Evolutionary conservation across 1,140 invertebrate species (phyloP).

Genomic region (Cherax quadricarinatus): DNA sequence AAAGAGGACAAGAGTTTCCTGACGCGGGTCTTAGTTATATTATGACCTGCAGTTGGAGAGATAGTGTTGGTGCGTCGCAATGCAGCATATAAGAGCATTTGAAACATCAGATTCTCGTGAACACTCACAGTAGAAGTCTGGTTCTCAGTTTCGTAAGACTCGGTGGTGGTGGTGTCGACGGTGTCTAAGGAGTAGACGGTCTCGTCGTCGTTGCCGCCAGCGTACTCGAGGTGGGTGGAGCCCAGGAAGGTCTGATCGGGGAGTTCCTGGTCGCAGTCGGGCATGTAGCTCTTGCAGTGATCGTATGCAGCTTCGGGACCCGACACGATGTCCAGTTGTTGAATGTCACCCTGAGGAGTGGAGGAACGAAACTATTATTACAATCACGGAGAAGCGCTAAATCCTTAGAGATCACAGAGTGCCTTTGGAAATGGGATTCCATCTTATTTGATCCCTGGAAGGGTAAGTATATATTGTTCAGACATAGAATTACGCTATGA

Average conservation of each 20-base stretch:
- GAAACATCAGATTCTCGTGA: no score
- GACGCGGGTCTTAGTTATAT: no score
- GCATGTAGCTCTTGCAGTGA: conserved; percentile 83
- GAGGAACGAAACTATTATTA: neutral
- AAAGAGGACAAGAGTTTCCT: no score
- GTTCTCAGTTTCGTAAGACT: neutral
- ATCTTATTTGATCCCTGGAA: no score
- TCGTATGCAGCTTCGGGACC: conserved; percentile 89
- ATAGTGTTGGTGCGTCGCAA: no score
- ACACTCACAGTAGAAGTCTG: neutral
- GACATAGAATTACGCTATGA: no score
- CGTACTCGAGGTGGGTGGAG: conserved; percentile 60
- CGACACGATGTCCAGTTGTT: conserved; percentile 84
- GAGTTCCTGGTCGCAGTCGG: conserved; percentile 80
- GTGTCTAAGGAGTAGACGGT: conserved; percentile 33
- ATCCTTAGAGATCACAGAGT: no score
- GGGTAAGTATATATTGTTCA: no score
- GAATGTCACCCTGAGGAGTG: conserved; percentile 83
- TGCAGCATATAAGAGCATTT: no score
- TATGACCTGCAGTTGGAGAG: no score
- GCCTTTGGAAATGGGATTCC: no score
- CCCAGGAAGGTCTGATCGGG: conserved; percentile 23
- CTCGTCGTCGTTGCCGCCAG: conserved; percentile 40
- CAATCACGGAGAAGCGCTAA: no score
- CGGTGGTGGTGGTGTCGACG: conserved; percentile 9